Evolutionary conservation across 2,888 invertebrate genomes (phyloP), one percentile per base, ranked within the genome.

Genomic region (Dicranocentrus wangi): DNA sequence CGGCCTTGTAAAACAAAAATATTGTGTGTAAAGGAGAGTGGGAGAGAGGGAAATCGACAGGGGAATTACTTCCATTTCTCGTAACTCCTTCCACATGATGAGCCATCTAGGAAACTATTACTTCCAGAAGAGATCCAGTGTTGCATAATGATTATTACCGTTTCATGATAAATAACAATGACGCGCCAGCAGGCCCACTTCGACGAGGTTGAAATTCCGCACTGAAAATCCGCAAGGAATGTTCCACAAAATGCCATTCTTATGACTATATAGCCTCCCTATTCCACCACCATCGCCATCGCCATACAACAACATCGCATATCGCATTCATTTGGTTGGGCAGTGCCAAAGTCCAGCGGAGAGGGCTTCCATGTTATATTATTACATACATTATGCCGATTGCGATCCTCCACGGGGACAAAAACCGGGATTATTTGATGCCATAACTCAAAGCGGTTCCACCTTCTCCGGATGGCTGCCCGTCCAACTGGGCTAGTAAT

Each of bases 101-200:
- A 55, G 55, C 55, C 25, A 55, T 23, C 21, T 32, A 32, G 23
- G 5, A 19, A 23, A 10, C 55, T 19, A 55, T 55, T 55, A 55
- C 5, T 19, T 19, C 21, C 7, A 32, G 32, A 28, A 61, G 15
- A 61, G n/a, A 17, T 47, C 27, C 47, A 27, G 17, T 51, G 51
- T 51, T 51, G 27, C 51, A 68, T 51, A 51, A 68, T 68, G 66
- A 68, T 68, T 68, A 68, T 68, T 25, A 17, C 66, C 51, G 13
- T 68, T 68, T 68, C 66, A 68, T 68, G 66, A 68, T 68, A 68
- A 68, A 68, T 68, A 68, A 51, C 51, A 68, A 68, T 68, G n/a
- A n/a, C n/a, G 66, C 27, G 47, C 27, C 15, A 32, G 27, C 19
- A 19, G 2, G 39, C 17, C 7, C 28, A 10, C 17, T 17, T 51